phyloP scores from a whole-genome alignment of 2,888 invertebrate genomes.

The Dryomyza anilis region DNA sequence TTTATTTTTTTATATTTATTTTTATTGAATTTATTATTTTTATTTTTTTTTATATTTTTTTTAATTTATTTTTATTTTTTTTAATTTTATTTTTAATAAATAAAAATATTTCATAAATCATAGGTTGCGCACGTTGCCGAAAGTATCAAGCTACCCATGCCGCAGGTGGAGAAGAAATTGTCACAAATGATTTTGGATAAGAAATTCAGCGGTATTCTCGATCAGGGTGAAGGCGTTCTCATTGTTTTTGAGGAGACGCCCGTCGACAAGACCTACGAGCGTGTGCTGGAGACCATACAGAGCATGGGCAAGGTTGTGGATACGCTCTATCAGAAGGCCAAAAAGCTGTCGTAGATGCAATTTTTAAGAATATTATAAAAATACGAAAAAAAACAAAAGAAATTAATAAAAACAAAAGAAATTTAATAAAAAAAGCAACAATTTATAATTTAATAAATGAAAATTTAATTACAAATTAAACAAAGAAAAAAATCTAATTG shows the following conservation, averaged over 20 bases:
- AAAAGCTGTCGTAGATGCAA: slow-evolving; percentile 84
- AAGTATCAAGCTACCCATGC: slow-evolving; percentile 86
- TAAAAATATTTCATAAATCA: too few species aligned
- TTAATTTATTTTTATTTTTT: too few species aligned
- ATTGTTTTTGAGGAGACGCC: slow-evolving; percentile 96
- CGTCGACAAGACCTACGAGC: slow-evolving; percentile 96
- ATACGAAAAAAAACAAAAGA: slow-evolving; percentile 23
- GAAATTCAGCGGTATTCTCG: slow-evolving; percentile 95
- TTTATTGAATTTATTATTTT: too few species aligned
- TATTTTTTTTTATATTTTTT: too few species aligned
- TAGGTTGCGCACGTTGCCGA: slow-evolving; percentile 85
- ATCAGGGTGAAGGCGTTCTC: slow-evolving; percentile 97
- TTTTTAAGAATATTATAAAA: slow-evolving; percentile 16
- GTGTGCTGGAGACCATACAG: slow-evolving; percentile 95
- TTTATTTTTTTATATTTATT: too few species aligned
- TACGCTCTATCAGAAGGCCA: slow-evolving; percentile 98
- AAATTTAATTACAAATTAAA: too few species aligned
- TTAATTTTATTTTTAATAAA: too few species aligned
- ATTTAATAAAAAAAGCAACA: too few species aligned
- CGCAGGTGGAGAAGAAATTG: slow-evolving; percentile 95
- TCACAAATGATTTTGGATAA: slow-evolving; percentile 99
- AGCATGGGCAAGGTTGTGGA: slow-evolving; percentile 99
- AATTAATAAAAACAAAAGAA: too few species aligned
- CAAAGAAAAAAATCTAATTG: too few species aligned
- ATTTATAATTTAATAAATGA: too few species aligned